Base-by-base conservation (phyloP, 2,113 vertebrate genomes). In the Microcebus griseorufus region DNA sequence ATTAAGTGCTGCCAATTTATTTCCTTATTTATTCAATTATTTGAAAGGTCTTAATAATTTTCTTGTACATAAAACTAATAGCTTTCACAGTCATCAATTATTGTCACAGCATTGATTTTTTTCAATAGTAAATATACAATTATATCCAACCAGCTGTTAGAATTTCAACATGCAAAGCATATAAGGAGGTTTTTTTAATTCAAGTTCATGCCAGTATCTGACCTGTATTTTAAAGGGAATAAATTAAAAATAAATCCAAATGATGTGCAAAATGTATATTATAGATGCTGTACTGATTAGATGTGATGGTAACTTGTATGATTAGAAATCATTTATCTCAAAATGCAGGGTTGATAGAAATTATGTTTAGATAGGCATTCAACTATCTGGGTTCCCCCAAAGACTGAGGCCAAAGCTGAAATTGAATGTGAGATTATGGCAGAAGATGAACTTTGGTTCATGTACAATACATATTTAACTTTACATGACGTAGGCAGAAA, bases 61-160 rank as follows among this genome's bases (percentile, higher is more conserved):
- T 89, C 45, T 80, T 86, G 14, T 73, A 55, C n/a, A 80, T 90
- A 90, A 80, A 91, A 94, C 82, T 81, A 91, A 39, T 90, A 91
- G 20, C 60, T 82, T 92, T 92, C 69, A 94, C 20, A 88, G 76
- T 69, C 27, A 81, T 73, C 39, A 58, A 69, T 91, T 76, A 69
- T 93, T 88, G 58, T 91, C 32, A 81, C 32, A 91, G 25, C 37
- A 96, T 53, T 85, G 27, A 79, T 64, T 87, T 87, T 91, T 90
- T 80, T 65, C 34, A 48, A 67, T 42, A 93, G 25, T 53, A 91
- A 91, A 39, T 51, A 62, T 60, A 86, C 18, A 81, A 82, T 87
- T 82, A 53, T 32, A 88, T 51, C 11, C 37, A 86, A 58, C 1
- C 3, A 12, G 60, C 60, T 93, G 53, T 51, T 60, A 76, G 76